Base-by-base conservation (phyloP, 1,140 invertebrate genomes). In the Tetramorium parvispinum region DNA sequence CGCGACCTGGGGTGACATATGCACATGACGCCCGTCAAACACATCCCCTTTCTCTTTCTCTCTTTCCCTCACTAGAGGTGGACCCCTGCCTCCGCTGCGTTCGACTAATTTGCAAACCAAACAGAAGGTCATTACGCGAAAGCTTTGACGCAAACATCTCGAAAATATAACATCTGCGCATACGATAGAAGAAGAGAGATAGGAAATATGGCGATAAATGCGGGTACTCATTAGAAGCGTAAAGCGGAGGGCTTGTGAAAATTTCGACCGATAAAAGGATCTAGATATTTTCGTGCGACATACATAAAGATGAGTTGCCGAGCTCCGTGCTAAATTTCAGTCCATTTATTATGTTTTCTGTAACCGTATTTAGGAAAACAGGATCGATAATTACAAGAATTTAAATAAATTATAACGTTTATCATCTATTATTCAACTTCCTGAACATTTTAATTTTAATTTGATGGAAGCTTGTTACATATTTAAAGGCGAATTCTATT, bases 11-110 rank as follows among this genome's bases (percentile, higher is more conserved):
- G 68, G 61, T 91, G 89, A 88, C 87, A 73, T 82, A 88, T 89
- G 89, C 87, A 88, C 81, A 83, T 90, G 90, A 91, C 90, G 86
- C 85, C 79, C 89, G 90, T 91, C 90, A 91, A 91, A 90, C 71
- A 61, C 87, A 91, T 77, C 53, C 85, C 40, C 32, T 63, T 16
- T 51, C 21, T 27, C 43, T 40, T 53, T 40, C 21, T 53, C 27
- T 53, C 59, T 51, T n/a, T 51, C 59, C 53, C 4, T 49, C 43
- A n/a, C 2, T 40, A 16, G 27, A 24, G 43, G 5, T 32, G 32
- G n/a, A 66, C 53, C n/a, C 43, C 37, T 21, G 10, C 32, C 57
- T 10, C 40, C 43, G 10, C 18, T 10, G 18, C 59, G 32, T 71
- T 51, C 55, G 65, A 49, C 85, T 91, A 87, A 90, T 90, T 91